Evolutionary conservation across 2,797 vertebrate species (phyloP).

Genomic region (Silurus aristotelis): DNA sequence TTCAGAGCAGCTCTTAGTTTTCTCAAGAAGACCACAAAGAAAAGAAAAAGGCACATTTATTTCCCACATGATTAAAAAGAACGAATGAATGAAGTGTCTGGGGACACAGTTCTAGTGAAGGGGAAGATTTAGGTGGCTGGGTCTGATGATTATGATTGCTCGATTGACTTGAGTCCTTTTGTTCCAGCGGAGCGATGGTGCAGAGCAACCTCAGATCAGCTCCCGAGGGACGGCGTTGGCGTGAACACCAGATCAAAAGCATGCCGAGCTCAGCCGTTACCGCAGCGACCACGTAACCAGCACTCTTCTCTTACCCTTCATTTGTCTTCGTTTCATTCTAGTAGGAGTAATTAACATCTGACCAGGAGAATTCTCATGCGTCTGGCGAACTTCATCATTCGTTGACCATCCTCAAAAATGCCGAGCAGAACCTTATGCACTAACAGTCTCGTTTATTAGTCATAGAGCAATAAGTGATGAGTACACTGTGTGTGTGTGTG

Average conservation of each 20-base stretch:
- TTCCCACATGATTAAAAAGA: background rate
- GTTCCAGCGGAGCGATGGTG: constrained; percentile 61
- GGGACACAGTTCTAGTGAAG: no score
- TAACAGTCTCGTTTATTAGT: background rate
- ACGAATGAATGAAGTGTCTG: no score
- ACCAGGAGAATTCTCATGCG: no score
- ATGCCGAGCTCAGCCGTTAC: constrained; percentile 56
- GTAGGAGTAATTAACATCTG: background rate
- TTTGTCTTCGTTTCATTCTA: background rate
- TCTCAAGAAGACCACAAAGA: background rate
- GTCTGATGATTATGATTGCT: background rate
- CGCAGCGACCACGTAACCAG: constrained; percentile 65
- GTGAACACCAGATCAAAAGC: constrained; percentile 56
- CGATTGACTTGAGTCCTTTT: background rate
- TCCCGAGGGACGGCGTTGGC: constrained; percentile 59
- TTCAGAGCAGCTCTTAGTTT: background rate
- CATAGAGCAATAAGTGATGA: background rate
- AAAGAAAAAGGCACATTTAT: no score
- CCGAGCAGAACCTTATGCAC: background rate
- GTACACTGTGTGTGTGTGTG: no score
- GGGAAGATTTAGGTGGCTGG: no score
- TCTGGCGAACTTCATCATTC: no score
- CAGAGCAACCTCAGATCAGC: constrained; percentile 55
- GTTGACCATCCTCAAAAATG: no score
- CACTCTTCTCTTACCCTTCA: background rate